Conservation (phyloP, 1,140 invertebrate genomes). For the Drosophila albomicans region DNA sequence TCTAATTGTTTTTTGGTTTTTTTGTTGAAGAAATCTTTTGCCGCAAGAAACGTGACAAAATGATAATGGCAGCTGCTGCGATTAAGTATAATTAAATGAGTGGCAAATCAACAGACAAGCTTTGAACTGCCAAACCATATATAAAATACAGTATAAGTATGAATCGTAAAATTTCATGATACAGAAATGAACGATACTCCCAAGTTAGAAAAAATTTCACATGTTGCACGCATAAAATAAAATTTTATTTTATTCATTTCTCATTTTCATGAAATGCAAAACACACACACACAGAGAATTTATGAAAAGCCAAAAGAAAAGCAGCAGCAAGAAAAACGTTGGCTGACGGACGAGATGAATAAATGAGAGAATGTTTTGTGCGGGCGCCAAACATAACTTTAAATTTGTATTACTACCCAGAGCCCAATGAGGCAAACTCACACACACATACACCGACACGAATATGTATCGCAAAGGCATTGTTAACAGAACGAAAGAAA, state of each 20-base stretch:
- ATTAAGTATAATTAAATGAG: conserved; percentile 22
- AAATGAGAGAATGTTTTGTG: conserved; percentile 62
- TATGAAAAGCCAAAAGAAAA: conserved; percentile 49
- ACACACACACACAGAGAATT: conserved; percentile 59
- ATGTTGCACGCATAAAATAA: conserved; percentile 84
- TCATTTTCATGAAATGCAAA: conserved; percentile 70
- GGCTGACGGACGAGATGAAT: conserved; percentile 79
- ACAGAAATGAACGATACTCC: conserved; percentile 25
- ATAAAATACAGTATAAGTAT: conserved; percentile 31
- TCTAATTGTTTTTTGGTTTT: background rate
- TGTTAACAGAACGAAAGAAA: conserved; percentile 37
- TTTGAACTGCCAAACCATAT: background rate
- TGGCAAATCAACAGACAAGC: conserved; percentile 28
- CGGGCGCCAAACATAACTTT: conserved; percentile 76
- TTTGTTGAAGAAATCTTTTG: background rate
- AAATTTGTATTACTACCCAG: conserved; percentile 84
- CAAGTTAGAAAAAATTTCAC: conserved; percentile 60
- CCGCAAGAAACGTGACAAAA: conserved; percentile 1
- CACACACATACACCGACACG: conserved; percentile 11
- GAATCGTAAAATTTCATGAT: conserved; percentile 67
- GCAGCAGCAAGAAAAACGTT: conserved; percentile 9
- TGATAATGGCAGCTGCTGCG: background rate
- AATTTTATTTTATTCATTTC: conserved; percentile 84
- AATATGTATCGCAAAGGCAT: conserved; percentile 38
- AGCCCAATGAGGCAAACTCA: conserved; percentile 66